Evolutionary conservation across 2,113 vertebrate genomes (phyloP), one percentile per base, ranked within the genome.

Genomic region (Pycnonotus jocosus): DNA sequence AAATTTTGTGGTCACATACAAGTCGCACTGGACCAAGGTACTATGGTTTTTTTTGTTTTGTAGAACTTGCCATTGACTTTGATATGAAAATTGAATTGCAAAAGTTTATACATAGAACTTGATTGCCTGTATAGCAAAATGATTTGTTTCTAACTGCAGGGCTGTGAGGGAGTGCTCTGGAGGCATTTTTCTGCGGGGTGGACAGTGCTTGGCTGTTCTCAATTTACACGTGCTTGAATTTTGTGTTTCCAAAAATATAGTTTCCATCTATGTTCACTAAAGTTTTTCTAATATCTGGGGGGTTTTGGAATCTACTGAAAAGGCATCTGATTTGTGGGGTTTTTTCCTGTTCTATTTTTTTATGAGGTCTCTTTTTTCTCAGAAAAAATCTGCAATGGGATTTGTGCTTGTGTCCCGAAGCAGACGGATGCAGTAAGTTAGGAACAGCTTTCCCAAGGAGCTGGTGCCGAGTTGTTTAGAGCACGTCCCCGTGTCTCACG

Each of bases 241-340:
- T 70, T 82, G 24, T 82, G 70, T 95, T 97, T 87, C 86, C 76
- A 66, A 91, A 95, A 95, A 88, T 88, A 88, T 3, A 60, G 40
- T 91, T 92, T 88, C 80, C 76, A 81, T 88, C 56, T 91, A 84
- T 44, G 48, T 47, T 70, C 21, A 38, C 76, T 78, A 0, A 92
- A 88, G 18, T 92, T 92, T 93, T 81, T 74, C 40, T 95, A 70
- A 31, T 94, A 92, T 83, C 74, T 90, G 28, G 54, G 33, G 57
- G 45, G 4, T n/a, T 87, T 68, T 69, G 81, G 61, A 92, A 89
- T 89, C 58, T 91, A 62, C 61, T 73, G 58, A 70, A 90, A 89
- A 87, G 47, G 16, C 77, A 90, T 94, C 42, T 73, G 66, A 91
- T 92, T 88, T 86, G 27, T 81, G 25, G 5, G 11, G 1, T 2